Base-by-base conservation (phyloP, 2,113 vertebrate genomes). In the Silurus glanis region DNA sequence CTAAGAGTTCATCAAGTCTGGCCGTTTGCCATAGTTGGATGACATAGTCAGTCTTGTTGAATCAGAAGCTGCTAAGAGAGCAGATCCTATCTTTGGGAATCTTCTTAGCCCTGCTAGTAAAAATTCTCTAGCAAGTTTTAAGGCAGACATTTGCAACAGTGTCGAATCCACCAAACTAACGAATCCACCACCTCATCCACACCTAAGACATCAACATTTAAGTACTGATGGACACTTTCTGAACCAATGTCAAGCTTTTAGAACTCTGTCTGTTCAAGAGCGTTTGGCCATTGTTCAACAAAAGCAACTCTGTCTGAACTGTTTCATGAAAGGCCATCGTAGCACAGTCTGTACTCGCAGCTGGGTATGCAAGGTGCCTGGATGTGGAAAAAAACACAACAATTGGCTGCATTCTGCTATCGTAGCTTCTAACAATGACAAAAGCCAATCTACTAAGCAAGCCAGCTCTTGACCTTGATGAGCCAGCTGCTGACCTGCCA, bases 381-480 rank as follows among this genome's bases (percentile, higher is more conserved):
- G 82, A 69, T 83, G 82, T 72, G 82, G 82, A 10, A 69, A 71
- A 51, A 83, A 59, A 9, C 66, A 83, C 66, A 84, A 84, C 53
- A 84, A 53, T 37, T 84, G 67, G 83, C 53, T 84, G 6, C 67
- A 84, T 58, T 37, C 37, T 37, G 37, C 37, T 37, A 37, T 37
- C 37, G 3, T 37, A 37, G 37, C 37, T 37, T 37, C 83, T 56
- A 74, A 74, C 25, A 37, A 56, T 3, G 67, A 55, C 53, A 61
- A 74, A 0, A 49, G 19, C 47, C 83, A 84, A 59, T 71, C 83
- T 84, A 58, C 83, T 7, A 74, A 74, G 23, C 51, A 59, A 53
- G 69, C 66, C 21, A 47, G n/a, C n/a, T n/a, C n/a, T n/a, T n/a
- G n/a, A n/a, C n/a, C n/a, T n/a, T n/a, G 47, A 51, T 67, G 59